Evolutionary conservation across 1,140 invertebrate species (phyloP).

Genomic region (Pararge aegeria): DNA sequence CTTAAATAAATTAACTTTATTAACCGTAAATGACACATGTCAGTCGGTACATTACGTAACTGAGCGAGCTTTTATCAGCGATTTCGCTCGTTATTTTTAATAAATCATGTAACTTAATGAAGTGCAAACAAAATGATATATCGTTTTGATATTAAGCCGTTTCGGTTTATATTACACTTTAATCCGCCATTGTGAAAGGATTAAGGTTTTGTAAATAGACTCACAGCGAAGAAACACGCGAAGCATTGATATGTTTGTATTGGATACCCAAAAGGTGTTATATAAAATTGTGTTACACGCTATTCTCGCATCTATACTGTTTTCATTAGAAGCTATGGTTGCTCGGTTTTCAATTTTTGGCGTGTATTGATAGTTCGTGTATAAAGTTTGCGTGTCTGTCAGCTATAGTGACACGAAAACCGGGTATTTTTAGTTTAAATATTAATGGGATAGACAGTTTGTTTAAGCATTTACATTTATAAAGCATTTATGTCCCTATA

Average conservation of each 20-base stretch:
- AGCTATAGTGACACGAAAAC: slow-evolving; percentile 53
- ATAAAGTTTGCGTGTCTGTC: slow-evolving; percentile 46
- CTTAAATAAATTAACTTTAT: not conserved
- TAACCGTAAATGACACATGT: not conserved
- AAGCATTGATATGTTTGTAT: slow-evolving; percentile 58
- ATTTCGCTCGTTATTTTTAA: slow-evolving; percentile 8
- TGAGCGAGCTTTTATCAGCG: not conserved
- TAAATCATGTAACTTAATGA: slow-evolving; percentile 15
- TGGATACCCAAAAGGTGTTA: slow-evolving; percentile 42
- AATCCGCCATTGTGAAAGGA: slow-evolving; percentile 63
- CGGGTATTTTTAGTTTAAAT: slow-evolving; percentile 44
- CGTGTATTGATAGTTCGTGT: slow-evolving; percentile 32
- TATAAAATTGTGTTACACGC: slow-evolving; percentile 14
- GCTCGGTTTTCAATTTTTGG: slow-evolving; percentile 16
- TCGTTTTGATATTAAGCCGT: slow-evolving; percentile 43
- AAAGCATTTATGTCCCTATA: slow-evolving; percentile 3
- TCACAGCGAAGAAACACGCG: slow-evolving; percentile 67
- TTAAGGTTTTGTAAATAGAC: slow-evolving; percentile 68
- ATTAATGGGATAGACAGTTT: slow-evolving; percentile 36
- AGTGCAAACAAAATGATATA: slow-evolving; percentile 27
- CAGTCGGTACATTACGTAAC: not conserved
- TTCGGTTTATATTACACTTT: slow-evolving; percentile 61
- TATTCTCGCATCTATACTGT: slow-evolving; percentile 6
- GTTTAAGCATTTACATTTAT: slow-evolving; percentile 28
- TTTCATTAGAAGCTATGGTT: slow-evolving; percentile 16